These are phyloP conservation scores for Centroberyx gerrardi DNA, from an alignment of 2,797 vertebrate species.

Conservation along the genomic window DNA sequence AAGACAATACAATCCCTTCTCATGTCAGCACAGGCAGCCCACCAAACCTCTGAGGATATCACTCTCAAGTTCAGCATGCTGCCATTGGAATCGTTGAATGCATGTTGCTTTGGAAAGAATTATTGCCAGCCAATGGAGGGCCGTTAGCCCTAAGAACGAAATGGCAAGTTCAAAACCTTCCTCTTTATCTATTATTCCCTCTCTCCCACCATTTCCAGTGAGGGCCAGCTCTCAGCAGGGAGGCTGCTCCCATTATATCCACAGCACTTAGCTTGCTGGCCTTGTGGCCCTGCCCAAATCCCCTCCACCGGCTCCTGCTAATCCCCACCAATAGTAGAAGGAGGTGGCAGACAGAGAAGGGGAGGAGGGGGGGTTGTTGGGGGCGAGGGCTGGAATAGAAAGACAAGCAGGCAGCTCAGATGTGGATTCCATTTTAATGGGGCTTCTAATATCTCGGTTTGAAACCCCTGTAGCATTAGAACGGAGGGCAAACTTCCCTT, in stretches of 20 bases:
- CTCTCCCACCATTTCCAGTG: constrained; percentile 25
- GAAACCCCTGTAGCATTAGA: constrained; percentile 35
- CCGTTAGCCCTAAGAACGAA: background rate
- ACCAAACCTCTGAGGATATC: background rate
- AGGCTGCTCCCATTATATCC: constrained; percentile 72
- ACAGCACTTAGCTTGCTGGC: constrained; percentile 80
- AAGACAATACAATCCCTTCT: constrained; percentile 6
- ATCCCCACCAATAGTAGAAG: constrained; percentile 72
- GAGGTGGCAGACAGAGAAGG: constrained; percentile 58
- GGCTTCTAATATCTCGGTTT: constrained; percentile 58
- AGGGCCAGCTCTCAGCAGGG: constrained; percentile 70
- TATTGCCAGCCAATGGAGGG: background rate
- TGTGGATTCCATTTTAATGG: constrained; percentile 68
- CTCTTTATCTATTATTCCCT: constrained; percentile 36
- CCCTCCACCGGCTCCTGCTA: constrained; percentile 73
- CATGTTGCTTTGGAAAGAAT: background rate
- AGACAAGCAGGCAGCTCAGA: constrained; percentile 70
- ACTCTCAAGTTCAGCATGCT: constrained; percentile 12
- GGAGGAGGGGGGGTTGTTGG: constrained; percentile 27
- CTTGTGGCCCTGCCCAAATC: constrained; percentile 77
- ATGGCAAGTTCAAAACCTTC: constrained; percentile 19
- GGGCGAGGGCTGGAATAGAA: constrained; percentile 61
- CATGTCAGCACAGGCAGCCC: constrained; percentile 9
- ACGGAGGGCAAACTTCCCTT: constrained; percentile 46
- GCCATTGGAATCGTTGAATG: background rate